Base-by-base conservation (phyloP, 2,888 invertebrate genomes). In the Resseliella maxima region DNA sequence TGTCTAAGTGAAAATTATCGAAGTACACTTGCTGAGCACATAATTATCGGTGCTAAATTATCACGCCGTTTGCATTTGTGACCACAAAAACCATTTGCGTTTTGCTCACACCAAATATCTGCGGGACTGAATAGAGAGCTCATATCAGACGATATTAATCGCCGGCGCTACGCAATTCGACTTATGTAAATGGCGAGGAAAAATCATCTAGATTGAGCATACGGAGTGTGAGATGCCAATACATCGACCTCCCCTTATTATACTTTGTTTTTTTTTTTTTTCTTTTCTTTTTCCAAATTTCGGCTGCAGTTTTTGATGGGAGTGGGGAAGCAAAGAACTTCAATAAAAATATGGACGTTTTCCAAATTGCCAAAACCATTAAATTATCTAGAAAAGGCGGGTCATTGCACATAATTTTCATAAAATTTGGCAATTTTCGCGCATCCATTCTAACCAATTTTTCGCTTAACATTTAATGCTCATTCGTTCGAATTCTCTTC, bases 381-480 rank as follows among this genome's bases (percentile, higher is more conserved):
- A 83, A 83, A 83, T 83, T 83, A 83, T 83, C 83, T 27, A 38
- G 83, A 83, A 83, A 83, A 83, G 83, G 83, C 83, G 83, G 83
- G 83, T 83, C 83, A 83, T 72, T 83, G 38, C 83, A 83, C 83
- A 83, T 83, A 83, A 83, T 83, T 83, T n/a, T 83, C 38, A 38
- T 83, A 41, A 83, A 10, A 38, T 83, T 83, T 83, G 83, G 83
- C 36, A 83, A 83, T 83, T 72, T 72, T 83, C 83, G 83, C 83
- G 83, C 38, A 35, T 21, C 1, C 83, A 38, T 83, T 83, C 24
- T 38, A 38, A 38, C 38, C 81, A 36, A 81, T 12, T 81, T 36
- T 81, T 81, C 35, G 81, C 81, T n/a, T 18, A 36, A 36, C 81
- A 81, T 81, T 36, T 35, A n/a, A 38, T 10, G 38, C 1, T 38